phyloP scores from a whole-genome alignment of 2,113 vertebrate genomes.

The Forbesichthys papilliferus region DNA sequence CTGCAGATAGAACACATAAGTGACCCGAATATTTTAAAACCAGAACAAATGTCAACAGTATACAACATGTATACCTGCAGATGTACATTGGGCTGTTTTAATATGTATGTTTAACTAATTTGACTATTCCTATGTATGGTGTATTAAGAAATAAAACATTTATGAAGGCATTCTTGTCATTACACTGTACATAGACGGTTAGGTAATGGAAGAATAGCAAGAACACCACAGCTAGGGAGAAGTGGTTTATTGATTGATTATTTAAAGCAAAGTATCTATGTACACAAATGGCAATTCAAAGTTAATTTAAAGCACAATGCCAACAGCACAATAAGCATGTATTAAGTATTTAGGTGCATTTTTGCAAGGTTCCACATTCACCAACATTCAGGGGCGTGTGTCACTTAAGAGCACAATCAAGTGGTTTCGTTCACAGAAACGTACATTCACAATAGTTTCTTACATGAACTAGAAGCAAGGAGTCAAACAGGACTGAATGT shows the following conservation, averaged over 20 bases:
- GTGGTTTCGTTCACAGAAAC: constrained; percentile 50
- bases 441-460: constrained; percentile 66
- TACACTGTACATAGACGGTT: not conserved
- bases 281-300: constrained; percentile 60
- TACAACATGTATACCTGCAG: constrained; percentile 28
- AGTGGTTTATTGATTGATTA: constrained; percentile 69
- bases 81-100: constrained; percentile 15
- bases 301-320: constrained; percentile 62
- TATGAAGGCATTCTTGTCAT: not conserved
- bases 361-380: constrained; percentile 72
- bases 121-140: constrained; percentile 25
- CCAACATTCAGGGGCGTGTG: constrained; percentile 63
- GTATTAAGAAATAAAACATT: constrained; percentile 34
- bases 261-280: constrained; percentile 65
- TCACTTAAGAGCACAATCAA: constrained; percentile 61
- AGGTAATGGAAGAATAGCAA: not conserved
- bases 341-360: constrained; percentile 63
- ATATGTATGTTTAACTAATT: constrained; percentile 5
- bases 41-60: constrained; percentile 27
- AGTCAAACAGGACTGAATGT: constrained; percentile 30
- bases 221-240: constrained; percentile 36
- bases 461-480: constrained; percentile 19
- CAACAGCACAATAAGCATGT: constrained; percentile 69
- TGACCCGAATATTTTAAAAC: constrained; percentile 52
- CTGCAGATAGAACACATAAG: constrained; percentile 45